Conservation (phyloP, 1,140 invertebrate genomes). For the Achatina immaculata region DNA sequence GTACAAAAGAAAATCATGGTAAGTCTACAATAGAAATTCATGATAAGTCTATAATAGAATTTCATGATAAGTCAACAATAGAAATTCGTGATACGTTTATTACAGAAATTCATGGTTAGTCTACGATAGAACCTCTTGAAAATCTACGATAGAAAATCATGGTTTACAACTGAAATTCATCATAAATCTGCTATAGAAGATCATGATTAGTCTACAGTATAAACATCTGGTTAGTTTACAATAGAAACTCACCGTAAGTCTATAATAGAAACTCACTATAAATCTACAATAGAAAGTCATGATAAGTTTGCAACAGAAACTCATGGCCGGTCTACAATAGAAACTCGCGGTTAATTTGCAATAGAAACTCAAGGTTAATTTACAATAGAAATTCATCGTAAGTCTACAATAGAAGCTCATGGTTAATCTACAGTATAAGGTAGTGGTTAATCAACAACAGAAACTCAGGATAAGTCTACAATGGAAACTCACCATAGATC, state of each 20-base stretch:
- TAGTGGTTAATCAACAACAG: background rate
- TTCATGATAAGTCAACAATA: background rate
- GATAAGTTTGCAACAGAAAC: background rate
- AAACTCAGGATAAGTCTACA: background rate
- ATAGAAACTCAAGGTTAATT: background rate
- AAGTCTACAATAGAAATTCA: background rate
- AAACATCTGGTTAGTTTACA: background rate
- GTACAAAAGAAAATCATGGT: background rate
- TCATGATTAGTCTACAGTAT: background rate
- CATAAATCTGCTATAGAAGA: too few relatives aligned
- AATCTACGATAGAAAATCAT: background rate
- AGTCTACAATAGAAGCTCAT: background rate
- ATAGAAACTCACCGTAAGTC: background rate
- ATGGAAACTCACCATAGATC: too few relatives aligned
- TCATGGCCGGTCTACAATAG: background rate
- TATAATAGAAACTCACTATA: background rate
- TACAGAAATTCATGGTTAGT: background rate
- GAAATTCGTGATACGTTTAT: background rate
- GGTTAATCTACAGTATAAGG: background rate
- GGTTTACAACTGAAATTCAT: too few relatives aligned
- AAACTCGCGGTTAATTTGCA: background rate
- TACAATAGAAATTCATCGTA: background rate
- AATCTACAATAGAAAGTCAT: background rate
- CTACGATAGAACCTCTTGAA: background rate
- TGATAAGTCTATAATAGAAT: background rate